Evolutionary conservation across 2,888 invertebrate species (phyloP).

Genomic region (Steromphala cineraria): DNA sequence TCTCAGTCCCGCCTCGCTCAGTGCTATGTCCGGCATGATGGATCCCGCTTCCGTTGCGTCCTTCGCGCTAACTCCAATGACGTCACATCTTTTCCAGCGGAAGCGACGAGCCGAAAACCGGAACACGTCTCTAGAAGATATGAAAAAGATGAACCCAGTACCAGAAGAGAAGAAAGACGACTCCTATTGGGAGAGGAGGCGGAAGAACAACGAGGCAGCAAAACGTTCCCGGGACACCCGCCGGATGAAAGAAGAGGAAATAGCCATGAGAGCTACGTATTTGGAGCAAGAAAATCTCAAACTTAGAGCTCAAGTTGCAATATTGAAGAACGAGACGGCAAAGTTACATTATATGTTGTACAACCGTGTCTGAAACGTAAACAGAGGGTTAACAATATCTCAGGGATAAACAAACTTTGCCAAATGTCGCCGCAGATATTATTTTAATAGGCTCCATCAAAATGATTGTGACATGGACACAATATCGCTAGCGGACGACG

Average conservation of each 20-base stretch:
- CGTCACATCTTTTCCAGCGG: conserved; percentile 63
- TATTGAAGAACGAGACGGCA: conserved; percentile 66
- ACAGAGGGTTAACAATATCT: background rate
- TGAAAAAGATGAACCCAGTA: conserved; percentile 54
- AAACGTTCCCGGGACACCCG: conserved; percentile 64
- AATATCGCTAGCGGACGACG: background rate
- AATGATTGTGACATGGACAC: background rate
- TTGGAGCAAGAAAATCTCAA: conserved; percentile 68
- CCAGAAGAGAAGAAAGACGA: conserved; percentile 65
- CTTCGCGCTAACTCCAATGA: conserved; percentile 60
- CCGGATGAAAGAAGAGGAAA: conserved; percentile 66
- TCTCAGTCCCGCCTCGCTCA: conserved; percentile 51
- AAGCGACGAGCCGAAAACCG: conserved; percentile 62
- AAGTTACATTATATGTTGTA: conserved; percentile 68
- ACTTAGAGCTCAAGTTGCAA: conserved; percentile 65
- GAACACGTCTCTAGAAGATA: conserved; percentile 28
- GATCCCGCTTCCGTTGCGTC: conserved; percentile 47
- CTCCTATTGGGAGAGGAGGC: conserved; percentile 64
- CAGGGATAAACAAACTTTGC: background rate
- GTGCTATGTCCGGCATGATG: conserved; percentile 23
- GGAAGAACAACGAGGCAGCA: conserved; percentile 69
- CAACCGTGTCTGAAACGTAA: conserved; percentile 48
- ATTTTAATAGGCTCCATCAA: no score
- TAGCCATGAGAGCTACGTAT: conserved; percentile 65
- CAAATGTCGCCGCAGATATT: no score